Percentiles rank a stretch among this genome's conserved stretches.
These are phyloP conservation scores for Centropus bengalensis DNA, from an alignment of 2,113 vertebrate species.

Conservation along the genomic window DNA sequence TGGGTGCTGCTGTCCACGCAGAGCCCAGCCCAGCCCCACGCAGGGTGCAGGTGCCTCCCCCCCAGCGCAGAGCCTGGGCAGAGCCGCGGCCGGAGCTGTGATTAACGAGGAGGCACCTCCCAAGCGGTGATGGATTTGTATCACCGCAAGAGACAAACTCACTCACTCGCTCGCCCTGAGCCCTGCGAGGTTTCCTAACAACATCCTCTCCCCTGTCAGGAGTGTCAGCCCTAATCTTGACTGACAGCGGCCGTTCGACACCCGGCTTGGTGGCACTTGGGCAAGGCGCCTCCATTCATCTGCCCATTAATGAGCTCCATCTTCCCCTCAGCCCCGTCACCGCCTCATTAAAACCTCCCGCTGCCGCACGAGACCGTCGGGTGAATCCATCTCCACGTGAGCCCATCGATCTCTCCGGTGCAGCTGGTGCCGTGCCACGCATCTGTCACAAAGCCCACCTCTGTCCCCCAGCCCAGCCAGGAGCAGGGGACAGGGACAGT, in stretches of 20 bases:
- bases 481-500: not conserved
- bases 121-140: not conserved
- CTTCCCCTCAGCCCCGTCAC: not conserved
- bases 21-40: not conserved
- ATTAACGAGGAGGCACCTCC: not conserved
- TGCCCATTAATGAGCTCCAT: not conserved
- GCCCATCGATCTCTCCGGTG: not conserved
- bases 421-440: accelerated
- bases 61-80: not conserved
- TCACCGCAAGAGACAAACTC: not conserved
- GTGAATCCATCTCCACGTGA: not conserved
- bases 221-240: not conserved
- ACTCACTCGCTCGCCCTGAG: accelerated
- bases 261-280: not conserved
- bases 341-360: not conserved
- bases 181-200: not conserved
- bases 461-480: not conserved
- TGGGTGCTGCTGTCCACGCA: accelerated
- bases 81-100: not conserved
- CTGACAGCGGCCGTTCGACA: not conserved
- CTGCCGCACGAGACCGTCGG: not conserved
- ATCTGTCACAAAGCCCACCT: not conserved
- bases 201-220: not conserved
- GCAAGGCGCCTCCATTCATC: not conserved
- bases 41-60: accelerated